Evolutionary conservation across 2,113 vertebrate genomes (phyloP).

Genomic region (Pristiophorus japonicus): DNA sequence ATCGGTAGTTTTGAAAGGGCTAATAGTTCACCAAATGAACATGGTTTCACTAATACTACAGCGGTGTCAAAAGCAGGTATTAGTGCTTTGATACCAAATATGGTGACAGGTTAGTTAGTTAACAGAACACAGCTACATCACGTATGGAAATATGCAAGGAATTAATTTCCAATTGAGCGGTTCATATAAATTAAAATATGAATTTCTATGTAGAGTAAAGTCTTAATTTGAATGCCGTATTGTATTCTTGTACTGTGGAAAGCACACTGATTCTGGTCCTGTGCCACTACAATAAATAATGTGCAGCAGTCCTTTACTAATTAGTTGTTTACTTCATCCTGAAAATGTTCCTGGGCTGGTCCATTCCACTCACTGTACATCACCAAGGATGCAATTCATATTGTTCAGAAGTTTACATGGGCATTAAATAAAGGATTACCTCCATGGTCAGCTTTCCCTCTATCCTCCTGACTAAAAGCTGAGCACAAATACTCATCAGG

Average conservation of each 20-base stretch:
- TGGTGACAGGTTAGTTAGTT: not conserved
- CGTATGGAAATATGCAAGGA: not conserved
- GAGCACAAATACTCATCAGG: not conserved
- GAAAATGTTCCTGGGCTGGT: not conserved
- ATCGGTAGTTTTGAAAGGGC: not conserved
- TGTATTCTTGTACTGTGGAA: not conserved
- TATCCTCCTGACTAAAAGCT: not conserved
- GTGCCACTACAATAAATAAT: not conserved
- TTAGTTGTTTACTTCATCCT: not conserved
- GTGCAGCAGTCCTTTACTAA: constrained; percentile 3
- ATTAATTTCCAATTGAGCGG: constrained; percentile 1
- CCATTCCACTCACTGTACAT: not conserved
- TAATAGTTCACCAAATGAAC: not conserved
- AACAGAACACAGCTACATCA: not conserved
- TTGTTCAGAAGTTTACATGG: not conserved
- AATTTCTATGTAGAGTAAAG: not conserved
- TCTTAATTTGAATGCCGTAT: not conserved
- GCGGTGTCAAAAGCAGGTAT: not conserved
- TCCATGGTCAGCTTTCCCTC: not conserved
- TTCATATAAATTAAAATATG: not conserved
- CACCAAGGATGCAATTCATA: not conserved
- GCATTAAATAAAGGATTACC: not conserved
- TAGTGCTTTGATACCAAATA: not conserved
- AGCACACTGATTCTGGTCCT: not conserved
- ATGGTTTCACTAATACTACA: not conserved